Base-by-base conservation (phyloP, 2,797 vertebrate species). In the Halcyon badia region DNA sequence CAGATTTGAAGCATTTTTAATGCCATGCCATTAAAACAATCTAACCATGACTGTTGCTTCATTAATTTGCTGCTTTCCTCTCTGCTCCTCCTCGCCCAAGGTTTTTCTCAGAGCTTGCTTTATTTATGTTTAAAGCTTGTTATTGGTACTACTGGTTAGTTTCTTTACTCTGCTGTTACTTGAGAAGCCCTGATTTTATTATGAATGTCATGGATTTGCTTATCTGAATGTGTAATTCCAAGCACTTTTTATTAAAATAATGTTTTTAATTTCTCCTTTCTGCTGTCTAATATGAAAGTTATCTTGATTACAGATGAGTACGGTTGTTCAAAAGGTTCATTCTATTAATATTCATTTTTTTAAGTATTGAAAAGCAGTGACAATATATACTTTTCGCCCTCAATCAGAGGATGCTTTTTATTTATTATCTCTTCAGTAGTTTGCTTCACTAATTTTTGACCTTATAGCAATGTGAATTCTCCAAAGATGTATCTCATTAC, bases 231-330 rank as follows among this genome's bases (percentile, higher is more conserved):
- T 90, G 54, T 88, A 79, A 84, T 68, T 89, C 19, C 0, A 13
- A 91, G 62, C 25, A 68, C 8, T 81, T 91, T 68, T 96, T 79
- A 97, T 97, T 98, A 97, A 98, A 98, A 96, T 95, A n/a, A 19
- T 88, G 97, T 90, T 93, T 97, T 95, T 83, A 87, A 98, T 97
- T 97, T 96, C 91, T 97, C 97, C 97, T 98, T 97, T 94, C 95
- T 98, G 98, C 98, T 98, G 68, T 98, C 98, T 98, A 97, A 98
- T 90, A 96, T 97, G 97, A 98, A 98, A 98, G 98, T 98, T 98
- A 98, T 98, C 97, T 98, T 98, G 98, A 98, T 98, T 98, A 98
- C 98, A 97, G 98, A 98, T 98, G 98, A 98, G 97, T 98, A 98
- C 96, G 98, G 98, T 97, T 98, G 97, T 96, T 98, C 98, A 94